phyloP scores from a whole-genome alignment of 2,113 vertebrate species.

The Lasiurus cinereus region DNA sequence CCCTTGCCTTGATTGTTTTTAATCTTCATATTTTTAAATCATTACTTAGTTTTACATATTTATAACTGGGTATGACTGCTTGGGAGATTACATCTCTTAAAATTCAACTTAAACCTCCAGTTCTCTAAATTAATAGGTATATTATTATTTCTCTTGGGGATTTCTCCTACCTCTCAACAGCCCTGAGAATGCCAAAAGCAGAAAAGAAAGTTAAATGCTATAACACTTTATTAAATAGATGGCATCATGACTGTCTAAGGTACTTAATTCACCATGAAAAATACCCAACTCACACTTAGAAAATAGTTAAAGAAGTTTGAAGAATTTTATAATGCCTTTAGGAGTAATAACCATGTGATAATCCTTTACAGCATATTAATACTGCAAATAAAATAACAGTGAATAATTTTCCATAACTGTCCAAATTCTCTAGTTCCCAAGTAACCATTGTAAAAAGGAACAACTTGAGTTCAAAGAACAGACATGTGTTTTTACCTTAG shows the following conservation, averaged over 20 bases:
- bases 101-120: constrained; percentile 14
- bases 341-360: constrained; percentile 25
- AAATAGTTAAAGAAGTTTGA: constrained; percentile 30
- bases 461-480: constrained; percentile 12
- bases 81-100: background rate
- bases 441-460: constrained; percentile 13
- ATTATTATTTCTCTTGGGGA: background rate
- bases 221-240: constrained; percentile 9
- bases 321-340: constrained; percentile 43
- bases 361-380: constrained; percentile 57
- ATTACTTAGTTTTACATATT: constrained; percentile 20
- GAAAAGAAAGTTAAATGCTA: background rate
- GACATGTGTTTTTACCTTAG: background rate
- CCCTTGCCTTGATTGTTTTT: background rate
- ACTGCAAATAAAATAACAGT: constrained; percentile 51
- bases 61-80: background rate
- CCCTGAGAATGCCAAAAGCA: background rate
- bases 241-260: background rate
- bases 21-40: background rate
- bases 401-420: constrained; percentile 47
- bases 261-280: constrained; percentile 5
- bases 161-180: constrained; percentile 14
- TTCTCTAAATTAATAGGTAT: constrained; percentile 34
- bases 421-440: constrained; percentile 4
- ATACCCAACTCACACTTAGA: constrained; percentile 2